Conservation (phyloP, 2,113 vertebrate genomes). For the Procavia capensis region DNA sequence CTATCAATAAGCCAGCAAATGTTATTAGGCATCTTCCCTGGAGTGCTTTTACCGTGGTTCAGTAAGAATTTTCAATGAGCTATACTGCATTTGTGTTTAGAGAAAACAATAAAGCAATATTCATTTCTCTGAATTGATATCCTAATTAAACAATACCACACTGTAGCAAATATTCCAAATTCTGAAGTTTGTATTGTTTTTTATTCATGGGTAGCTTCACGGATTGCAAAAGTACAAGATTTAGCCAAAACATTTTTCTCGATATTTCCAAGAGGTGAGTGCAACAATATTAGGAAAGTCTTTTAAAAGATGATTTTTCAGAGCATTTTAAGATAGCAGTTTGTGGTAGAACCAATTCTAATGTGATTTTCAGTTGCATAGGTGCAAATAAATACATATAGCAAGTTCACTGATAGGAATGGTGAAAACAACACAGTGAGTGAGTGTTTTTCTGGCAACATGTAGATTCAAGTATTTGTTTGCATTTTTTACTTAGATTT, state of each 20-base stretch:
- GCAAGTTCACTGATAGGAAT: not conserved
- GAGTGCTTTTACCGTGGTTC: not conserved
- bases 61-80: constrained; percentile 23
- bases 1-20: not conserved
- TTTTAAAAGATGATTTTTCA: not conserved
- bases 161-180: constrained; percentile 31
- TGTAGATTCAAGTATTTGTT: not conserved
- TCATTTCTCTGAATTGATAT: constrained; percentile 10
- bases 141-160: constrained; percentile 34
- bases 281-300: not conserved
- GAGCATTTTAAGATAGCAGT: not conserved
- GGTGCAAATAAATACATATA: not conserved
- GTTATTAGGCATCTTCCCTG: not conserved
- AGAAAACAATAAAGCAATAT: not conserved
- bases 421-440: not conserved
- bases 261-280: not conserved
- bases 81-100: not conserved
- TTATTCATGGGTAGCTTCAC: constrained; percentile 26
- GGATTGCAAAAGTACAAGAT: not conserved
- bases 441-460: not conserved
- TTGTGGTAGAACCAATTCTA: not conserved
- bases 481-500: not conserved
- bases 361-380: not conserved
- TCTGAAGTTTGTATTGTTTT: not conserved
- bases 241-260: constrained; percentile 17